Percentiles rank a stretch among this genome's conserved stretches.
phyloP scores from a whole-genome alignment of 2,113 vertebrate genomes.

The Perognathus longimembris region DNA sequence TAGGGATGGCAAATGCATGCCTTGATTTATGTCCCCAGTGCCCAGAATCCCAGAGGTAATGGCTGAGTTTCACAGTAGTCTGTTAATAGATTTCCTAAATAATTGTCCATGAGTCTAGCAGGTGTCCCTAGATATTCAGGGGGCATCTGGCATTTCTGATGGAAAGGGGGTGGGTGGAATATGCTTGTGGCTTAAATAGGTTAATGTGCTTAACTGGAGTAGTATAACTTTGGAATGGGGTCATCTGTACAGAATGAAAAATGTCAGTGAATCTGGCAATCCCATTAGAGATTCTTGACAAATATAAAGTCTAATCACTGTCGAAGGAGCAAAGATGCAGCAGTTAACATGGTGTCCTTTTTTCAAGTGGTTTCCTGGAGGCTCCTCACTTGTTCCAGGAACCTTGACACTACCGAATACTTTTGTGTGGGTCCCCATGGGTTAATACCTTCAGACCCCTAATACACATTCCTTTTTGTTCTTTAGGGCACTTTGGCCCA shows the following conservation, averaged over 20 bases:
- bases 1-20: slow-evolving; percentile 70
- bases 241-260: background rate
- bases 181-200: slow-evolving; percentile 3
- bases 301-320: background rate
- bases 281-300: background rate
- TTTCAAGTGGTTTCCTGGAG: background rate
- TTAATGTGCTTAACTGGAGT: slow-evolving; percentile 19
- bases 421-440: background rate
- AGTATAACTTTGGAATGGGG: slow-evolving; percentile 12
- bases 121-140: slow-evolving; percentile 41
- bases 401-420: background rate
- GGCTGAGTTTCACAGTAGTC: slow-evolving; percentile 61
- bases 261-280: background rate
- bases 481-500: background rate
- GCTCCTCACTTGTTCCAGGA: background rate
- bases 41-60: slow-evolving; percentile 34
- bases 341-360: background rate
- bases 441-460: background rate
- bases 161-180: background rate
- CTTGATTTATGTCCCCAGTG: slow-evolving; percentile 64
- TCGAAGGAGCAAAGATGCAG: background rate
- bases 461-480: background rate
- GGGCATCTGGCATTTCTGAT: slow-evolving; percentile 49
- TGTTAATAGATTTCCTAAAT: slow-evolving; percentile 68
- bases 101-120: slow-evolving; percentile 37